Conservation (phyloP, 37 sponge, comb jelly and placozoan genomes). For the Eunapius fragilis region DNA sequence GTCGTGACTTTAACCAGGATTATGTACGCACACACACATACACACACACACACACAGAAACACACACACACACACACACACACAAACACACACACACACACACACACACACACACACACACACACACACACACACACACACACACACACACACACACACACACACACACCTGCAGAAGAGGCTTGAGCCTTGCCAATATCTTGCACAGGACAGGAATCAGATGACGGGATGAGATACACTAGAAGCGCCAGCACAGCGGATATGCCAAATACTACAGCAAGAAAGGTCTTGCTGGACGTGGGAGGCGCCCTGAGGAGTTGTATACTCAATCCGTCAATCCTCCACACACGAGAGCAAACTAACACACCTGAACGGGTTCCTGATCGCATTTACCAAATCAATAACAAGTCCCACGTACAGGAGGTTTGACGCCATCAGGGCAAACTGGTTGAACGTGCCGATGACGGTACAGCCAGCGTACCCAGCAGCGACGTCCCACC, state of each 20-base stretch:
- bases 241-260: background rate
- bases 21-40: background rate
- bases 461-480: constrained; percentile 33
- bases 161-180: background rate
- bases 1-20: too few species aligned
- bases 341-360: too few species aligned
- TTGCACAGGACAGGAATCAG: background rate
- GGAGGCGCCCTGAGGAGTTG: background rate
- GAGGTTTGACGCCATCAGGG: constrained; percentile 51
- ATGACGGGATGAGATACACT: background rate
- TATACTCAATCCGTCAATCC: too few species aligned
- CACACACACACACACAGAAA: background rate
- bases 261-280: background rate
- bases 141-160: background rate
- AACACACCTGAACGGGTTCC: constrained; percentile 84
- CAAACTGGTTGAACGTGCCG: constrained; percentile 60
- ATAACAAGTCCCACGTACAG: constrained; percentile 76
- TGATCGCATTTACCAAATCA: constrained; percentile 72
- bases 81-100: background rate
- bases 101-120: background rate
- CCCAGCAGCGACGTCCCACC: background rate
- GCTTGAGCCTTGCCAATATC: background rate
- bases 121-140: background rate
- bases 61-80: constrained; percentile 8
- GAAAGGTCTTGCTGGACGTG: background rate